phyloP scores from a whole-genome alignment of 64 coral and sea anemone species.

The Pocillopora verrucosa region DNA sequence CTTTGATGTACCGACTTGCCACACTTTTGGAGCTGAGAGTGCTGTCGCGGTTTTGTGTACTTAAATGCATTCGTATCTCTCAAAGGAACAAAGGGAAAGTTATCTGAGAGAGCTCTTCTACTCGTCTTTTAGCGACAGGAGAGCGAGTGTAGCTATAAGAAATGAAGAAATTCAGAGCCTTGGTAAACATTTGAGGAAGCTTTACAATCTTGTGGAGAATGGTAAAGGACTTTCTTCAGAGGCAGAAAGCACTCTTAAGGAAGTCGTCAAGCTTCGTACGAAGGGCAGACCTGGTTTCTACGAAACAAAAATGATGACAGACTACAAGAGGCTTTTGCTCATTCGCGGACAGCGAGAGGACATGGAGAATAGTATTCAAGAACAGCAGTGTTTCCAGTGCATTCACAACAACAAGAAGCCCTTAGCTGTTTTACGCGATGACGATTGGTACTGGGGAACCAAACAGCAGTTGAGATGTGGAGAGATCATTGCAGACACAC shows the following conservation, averaged over 20 bases:
- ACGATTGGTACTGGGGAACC: slow-evolving; percentile 84
- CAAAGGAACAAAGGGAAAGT: slow-evolving; percentile 90
- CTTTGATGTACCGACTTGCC: neutral
- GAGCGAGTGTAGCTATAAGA: slow-evolving; percentile 67
- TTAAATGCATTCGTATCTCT: slow-evolving; percentile 80
- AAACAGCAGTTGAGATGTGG: slow-evolving; percentile 78
- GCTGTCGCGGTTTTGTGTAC: neutral
- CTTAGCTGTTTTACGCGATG: slow-evolving; percentile 31
- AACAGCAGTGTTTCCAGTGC: slow-evolving; percentile 89
- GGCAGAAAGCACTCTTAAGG: slow-evolving; percentile 61
- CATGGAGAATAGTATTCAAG: slow-evolving; percentile 58
- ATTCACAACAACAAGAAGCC: slow-evolving; percentile 48
- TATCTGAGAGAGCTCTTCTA: slow-evolving; percentile 88
- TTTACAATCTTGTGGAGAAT: slow-evolving; percentile 69
- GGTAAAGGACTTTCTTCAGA: slow-evolving; percentile 76
- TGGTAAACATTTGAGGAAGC: slow-evolving; percentile 69
- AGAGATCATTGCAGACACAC: slow-evolving; percentile 72
- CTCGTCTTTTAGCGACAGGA: slow-evolving; percentile 82
- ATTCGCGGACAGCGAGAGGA: slow-evolving; percentile 80
- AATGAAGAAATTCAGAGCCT: slow-evolving; percentile 71
- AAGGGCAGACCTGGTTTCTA: slow-evolving; percentile 81
- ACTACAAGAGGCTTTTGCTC: slow-evolving; percentile 77
- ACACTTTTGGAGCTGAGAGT: neutral
- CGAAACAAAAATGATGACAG: slow-evolving; percentile 77
- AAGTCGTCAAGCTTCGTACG: slow-evolving; percentile 77